These are phyloP conservation scores for Heliocidaris erythrogramma DNA, from an alignment of 35 echinoderm and acorn worm species.

Conservation along the genomic window DNA sequence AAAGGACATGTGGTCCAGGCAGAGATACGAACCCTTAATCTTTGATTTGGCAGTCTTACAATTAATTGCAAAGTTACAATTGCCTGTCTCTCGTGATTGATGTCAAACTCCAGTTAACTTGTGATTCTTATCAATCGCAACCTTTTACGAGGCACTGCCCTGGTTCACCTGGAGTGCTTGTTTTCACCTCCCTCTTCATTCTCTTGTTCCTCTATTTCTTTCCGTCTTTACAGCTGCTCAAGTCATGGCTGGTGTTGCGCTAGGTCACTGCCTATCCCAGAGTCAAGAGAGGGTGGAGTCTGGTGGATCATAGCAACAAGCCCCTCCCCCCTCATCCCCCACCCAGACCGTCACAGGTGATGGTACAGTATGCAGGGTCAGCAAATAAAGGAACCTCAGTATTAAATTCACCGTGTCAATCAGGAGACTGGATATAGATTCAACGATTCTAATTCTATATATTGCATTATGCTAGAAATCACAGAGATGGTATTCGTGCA, in stretches of 20 bases:
- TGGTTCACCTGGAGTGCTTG: too few species aligned
- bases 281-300: not conserved
- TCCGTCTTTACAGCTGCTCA: not conserved
- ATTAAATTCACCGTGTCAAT: not conserved
- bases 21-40: too few species aligned
- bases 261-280: constrained; percentile 34
- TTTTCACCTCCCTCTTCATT: not conserved
- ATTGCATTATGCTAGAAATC: not conserved
- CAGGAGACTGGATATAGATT: not conserved
- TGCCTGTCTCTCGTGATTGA: too few species aligned
- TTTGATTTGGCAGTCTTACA: too few species aligned
- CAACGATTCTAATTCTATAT: not conserved
- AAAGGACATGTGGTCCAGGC: too few species aligned
- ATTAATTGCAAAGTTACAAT: too few species aligned
- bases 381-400: constrained; percentile 1
- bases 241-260: constrained; percentile 20
- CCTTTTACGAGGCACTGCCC: too few species aligned
- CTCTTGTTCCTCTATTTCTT: not conserved
- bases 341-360: constrained; percentile 10
- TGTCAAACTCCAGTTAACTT: too few species aligned
- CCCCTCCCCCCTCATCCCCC: not conserved
- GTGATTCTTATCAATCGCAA: too few species aligned
- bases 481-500: not conserved
- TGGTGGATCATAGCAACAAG: constrained; percentile 31
- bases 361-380: constrained; percentile 27